phyloP scores from a whole-genome alignment of 2,888 invertebrate species.

The Lymantria dispar region DNA sequence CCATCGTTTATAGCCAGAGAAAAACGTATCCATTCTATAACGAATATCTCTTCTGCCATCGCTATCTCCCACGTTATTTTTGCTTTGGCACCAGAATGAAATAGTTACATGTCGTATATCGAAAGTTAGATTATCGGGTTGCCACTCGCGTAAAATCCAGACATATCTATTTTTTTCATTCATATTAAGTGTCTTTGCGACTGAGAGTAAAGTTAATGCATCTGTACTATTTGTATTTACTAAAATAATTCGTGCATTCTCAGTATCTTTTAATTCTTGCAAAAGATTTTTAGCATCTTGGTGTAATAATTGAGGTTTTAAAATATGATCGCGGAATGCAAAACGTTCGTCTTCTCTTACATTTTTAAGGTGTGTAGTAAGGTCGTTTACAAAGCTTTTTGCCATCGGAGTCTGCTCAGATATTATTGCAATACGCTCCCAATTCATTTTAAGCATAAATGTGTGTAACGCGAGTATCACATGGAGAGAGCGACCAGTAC shows the following conservation, averaged over 20 bases:
- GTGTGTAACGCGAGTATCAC: constrained; percentile 2
- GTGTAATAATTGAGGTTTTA: not conserved
- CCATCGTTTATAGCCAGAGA: not conserved
- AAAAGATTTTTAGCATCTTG: not conserved
- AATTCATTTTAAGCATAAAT: not conserved
- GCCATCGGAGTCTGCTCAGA: constrained; percentile 4
- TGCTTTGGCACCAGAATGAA: constrained; percentile 2
- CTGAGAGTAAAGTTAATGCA: constrained; percentile 1
- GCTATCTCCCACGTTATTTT: not conserved
- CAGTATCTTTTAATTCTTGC: not conserved
- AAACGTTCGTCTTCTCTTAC: not conserved
- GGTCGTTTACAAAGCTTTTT: not conserved
- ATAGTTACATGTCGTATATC: constrained; percentile 2
- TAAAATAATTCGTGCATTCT: constrained; percentile 6
- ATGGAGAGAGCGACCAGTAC: constrained; percentile 1
- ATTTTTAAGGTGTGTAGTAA: not conserved
- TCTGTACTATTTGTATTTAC: constrained; percentile 5
- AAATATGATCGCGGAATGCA: not conserved
- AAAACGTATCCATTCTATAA: not conserved
- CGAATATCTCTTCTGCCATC: not conserved
- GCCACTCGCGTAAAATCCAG: constrained; percentile 9
- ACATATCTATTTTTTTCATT: not conserved
- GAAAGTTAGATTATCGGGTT: not conserved
- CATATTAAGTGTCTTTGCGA: constrained; percentile 4
- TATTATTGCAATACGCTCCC: constrained; percentile 7